These are phyloP conservation scores for Scartelaos histophorus DNA, from an alignment of 2,113 vertebrate genomes.

Conservation along the genomic window DNA sequence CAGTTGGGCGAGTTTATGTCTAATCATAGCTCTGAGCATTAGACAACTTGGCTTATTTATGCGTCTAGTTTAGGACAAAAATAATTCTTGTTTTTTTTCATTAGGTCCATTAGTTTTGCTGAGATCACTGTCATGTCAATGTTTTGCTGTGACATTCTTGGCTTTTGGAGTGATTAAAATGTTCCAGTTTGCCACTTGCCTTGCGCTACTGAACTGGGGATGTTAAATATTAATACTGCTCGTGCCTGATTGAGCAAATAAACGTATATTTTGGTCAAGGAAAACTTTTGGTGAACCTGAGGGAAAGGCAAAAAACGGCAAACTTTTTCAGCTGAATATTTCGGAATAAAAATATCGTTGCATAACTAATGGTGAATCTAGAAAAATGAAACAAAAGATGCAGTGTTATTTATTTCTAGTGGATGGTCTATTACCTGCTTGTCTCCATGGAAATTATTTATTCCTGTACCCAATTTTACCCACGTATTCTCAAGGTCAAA, in stretches of 20 bases:
- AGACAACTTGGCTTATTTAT: background rate
- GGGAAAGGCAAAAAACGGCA: background rate
- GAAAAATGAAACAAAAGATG: too few species aligned
- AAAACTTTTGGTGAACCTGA: background rate
- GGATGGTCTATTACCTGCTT: too few species aligned
- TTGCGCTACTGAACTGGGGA: background rate
- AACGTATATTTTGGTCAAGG: background rate
- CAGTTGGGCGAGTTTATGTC: background rate
- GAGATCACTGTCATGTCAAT: background rate
- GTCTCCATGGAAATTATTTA: too few species aligned
- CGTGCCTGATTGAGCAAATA: background rate
- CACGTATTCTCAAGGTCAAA: too few species aligned
- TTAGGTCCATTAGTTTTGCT: background rate
- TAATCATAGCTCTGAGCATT: background rate
- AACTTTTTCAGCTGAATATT: background rate
- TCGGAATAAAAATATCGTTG: background rate
- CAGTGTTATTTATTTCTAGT: too few species aligned
- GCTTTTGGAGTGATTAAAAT: slow-evolving; percentile 2
- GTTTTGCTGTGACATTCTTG: background rate
- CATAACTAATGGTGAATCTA: background rate
- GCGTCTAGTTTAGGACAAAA: background rate
- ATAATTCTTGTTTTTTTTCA: background rate
- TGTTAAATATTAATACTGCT: background rate
- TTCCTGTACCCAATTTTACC: too few species aligned
- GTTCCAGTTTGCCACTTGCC: background rate